Evolutionary conservation across 2,888 invertebrate genomes (phyloP).

Genomic region (Heteropelma amictum): DNA sequence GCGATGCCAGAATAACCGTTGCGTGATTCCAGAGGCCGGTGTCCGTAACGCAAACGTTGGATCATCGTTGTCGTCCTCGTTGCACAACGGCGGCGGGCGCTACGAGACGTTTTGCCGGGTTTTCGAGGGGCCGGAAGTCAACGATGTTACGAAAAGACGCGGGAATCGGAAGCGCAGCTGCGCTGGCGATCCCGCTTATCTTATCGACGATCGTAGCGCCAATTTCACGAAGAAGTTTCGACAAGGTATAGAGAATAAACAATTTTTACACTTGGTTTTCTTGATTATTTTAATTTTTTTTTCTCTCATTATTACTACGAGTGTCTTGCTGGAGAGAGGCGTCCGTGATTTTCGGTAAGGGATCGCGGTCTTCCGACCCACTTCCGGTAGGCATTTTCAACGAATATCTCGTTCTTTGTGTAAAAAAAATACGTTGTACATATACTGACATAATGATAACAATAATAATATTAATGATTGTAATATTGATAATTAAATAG

Average conservation of each 20-base stretch:
- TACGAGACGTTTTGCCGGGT: slow-evolving; percentile 37
- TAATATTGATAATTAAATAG: not conserved
- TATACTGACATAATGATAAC: not conserved
- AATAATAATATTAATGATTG: not conserved
- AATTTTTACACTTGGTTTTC: not conserved
- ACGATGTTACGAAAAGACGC: slow-evolving; percentile 52
- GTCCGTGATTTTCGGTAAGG: slow-evolving; percentile 24
- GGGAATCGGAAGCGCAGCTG: slow-evolving; percentile 68
- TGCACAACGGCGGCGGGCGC: not conserved
- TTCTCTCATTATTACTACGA: not conserved
- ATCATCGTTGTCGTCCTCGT: not conserved
- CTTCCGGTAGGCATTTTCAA: slow-evolving; percentile 5
- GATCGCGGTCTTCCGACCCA: slow-evolving; percentile 10
- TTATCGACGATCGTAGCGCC: slow-evolving; percentile 47
- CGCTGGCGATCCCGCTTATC: slow-evolving; percentile 58
- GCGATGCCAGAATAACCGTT: slow-evolving; percentile 68
- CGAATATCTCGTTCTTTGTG: not conserved
- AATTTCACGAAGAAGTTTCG: slow-evolving; percentile 63
- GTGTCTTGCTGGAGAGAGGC: not conserved
- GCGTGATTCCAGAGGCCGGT: slow-evolving; percentile 69
- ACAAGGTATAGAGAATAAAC: slow-evolving; percentile 66
- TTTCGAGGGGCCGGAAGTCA: slow-evolving; percentile 6
- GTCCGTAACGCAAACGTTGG: not conserved
- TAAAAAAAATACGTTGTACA: not conserved
- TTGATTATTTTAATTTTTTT: not conserved